Evolutionary conservation across 2,888 invertebrate species (phyloP).

Genomic region (Andrena minutula): DNA sequence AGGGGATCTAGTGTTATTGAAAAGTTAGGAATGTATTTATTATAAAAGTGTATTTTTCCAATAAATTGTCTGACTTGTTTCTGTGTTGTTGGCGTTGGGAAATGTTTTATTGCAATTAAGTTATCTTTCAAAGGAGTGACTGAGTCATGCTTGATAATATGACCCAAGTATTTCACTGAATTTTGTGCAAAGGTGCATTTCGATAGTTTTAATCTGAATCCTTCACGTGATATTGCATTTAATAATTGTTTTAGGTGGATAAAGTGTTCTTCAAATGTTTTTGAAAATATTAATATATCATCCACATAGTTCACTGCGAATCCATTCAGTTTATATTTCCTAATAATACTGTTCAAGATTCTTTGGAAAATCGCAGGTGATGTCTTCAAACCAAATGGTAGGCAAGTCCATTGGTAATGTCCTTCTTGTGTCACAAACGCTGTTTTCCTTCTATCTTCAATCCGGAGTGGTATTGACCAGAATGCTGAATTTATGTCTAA

Average conservation of each 20-base stretch:
- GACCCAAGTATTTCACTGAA: slow-evolving; percentile 49
- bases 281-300: slow-evolving; percentile 58
- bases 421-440: slow-evolving; percentile 34
- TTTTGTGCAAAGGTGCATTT: slow-evolving; percentile 56
- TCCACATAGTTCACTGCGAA: slow-evolving; percentile 65
- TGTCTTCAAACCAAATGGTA: slow-evolving; percentile 67
- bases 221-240: slow-evolving; percentile 58
- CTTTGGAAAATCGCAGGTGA: slow-evolving; percentile 54
- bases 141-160: slow-evolving; percentile 32
- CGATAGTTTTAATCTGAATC: slow-evolving; percentile 49
- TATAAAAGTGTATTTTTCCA: slow-evolving; percentile 3
- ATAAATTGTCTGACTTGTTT: slow-evolving; percentile 28
- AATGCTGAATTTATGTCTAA: slow-evolving; percentile 69
- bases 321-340: slow-evolving; percentile 28
- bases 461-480: slow-evolving; percentile 67
- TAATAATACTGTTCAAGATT: slow-evolving; percentile 33
- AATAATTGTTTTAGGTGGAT: slow-evolving; percentile 44
- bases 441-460: slow-evolving; percentile 64
- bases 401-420: slow-evolving; percentile 63
- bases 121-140: slow-evolving; percentile 67
- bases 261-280: slow-evolving; percentile 31
- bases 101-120: slow-evolving; percentile 53
- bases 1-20: no score
- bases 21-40: background rate
- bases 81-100: slow-evolving; percentile 49